Evolutionary conservation across 2,797 vertebrate genomes (phyloP).

Genomic region (Gobionotothen gibberifrons): DNA sequence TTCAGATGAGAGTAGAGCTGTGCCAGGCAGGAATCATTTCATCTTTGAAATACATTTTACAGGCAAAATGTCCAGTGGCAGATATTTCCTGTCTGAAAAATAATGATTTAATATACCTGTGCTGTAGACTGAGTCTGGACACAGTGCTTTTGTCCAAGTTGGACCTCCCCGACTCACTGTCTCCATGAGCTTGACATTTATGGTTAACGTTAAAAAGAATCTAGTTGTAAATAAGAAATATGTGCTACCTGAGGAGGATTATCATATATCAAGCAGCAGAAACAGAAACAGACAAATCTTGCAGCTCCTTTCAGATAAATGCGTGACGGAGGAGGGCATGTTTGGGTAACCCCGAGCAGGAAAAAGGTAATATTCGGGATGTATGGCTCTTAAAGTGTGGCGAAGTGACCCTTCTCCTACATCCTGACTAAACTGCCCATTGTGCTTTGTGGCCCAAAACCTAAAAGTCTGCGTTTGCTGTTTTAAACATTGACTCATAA

Average conservation of each 20-base stretch:
- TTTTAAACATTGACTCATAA: constrained; percentile 39
- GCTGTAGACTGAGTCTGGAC: constrained; percentile 74
- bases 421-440: constrained; percentile 64
- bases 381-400: constrained; percentile 64
- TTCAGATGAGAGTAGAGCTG: constrained; percentile 56
- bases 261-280: constrained; percentile 74
- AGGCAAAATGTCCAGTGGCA: constrained; percentile 76
- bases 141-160: constrained; percentile 80
- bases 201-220: constrained; percentile 69
- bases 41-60: constrained; percentile 81
- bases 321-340: constrained; percentile 62
- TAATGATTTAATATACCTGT: constrained; percentile 80
- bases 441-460: constrained; percentile 56
- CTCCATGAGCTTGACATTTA: constrained; percentile 80
- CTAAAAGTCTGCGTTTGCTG: constrained; percentile 34
- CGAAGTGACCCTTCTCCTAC: constrained; percentile 62
- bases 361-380: constrained; percentile 80
- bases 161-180: constrained; percentile 78
- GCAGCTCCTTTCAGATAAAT: constrained; percentile 66
- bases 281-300: constrained; percentile 74
- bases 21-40: constrained; percentile 76
- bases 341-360: constrained; percentile 76
- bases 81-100: constrained; percentile 82
- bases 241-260: constrained; percentile 70
- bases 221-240: constrained; percentile 75